Conservation (phyloP, 53 echinoderm and acorn worm genomes). For the Astropecten irregularis region DNA sequence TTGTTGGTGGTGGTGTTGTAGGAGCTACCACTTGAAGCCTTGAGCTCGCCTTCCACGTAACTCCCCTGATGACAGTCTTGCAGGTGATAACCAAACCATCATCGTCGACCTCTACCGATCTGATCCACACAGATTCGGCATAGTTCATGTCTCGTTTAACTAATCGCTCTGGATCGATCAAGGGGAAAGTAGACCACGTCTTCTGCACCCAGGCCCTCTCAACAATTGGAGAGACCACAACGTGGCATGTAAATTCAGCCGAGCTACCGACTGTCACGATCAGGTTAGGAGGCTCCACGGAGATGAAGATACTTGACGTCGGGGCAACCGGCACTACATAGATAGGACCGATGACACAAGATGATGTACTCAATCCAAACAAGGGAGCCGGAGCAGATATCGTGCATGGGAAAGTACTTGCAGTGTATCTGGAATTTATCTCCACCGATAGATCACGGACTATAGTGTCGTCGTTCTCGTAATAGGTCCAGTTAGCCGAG, state of each 20-base stretch:
- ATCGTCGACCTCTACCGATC: constrained; percentile 26
- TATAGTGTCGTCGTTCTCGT: constrained; percentile 44
- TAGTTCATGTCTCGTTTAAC: constrained; percentile 1
- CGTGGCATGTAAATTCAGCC: neutral
- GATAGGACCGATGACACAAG: constrained; percentile 39
- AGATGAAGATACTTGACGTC: neutral
- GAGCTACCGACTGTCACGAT: constrained; percentile 10
- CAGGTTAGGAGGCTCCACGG: constrained; percentile 4
- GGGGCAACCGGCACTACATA: constrained; percentile 7
- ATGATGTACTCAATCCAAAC: neutral
- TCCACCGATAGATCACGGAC: constrained; percentile 6
- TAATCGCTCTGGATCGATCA: constrained; percentile 19
- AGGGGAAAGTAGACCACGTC: constrained; percentile 28
- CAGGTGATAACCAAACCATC: constrained; percentile 31
- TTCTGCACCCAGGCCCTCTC: constrained; percentile 24
- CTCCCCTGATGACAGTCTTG: constrained; percentile 11
- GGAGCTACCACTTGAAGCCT: constrained; percentile 11
- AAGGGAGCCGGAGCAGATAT: neutral
- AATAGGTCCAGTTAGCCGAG: constrained; percentile 36
- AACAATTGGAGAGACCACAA: neutral
- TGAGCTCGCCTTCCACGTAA: constrained; percentile 6
- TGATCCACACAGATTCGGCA: constrained; percentile 8
- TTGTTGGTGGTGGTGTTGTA: neutral
- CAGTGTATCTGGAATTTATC: neutral
- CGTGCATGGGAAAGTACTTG: neutral